Base-by-base conservation (phyloP, 2,797 vertebrate species). In the Knipowitschia caucasica region DNA sequence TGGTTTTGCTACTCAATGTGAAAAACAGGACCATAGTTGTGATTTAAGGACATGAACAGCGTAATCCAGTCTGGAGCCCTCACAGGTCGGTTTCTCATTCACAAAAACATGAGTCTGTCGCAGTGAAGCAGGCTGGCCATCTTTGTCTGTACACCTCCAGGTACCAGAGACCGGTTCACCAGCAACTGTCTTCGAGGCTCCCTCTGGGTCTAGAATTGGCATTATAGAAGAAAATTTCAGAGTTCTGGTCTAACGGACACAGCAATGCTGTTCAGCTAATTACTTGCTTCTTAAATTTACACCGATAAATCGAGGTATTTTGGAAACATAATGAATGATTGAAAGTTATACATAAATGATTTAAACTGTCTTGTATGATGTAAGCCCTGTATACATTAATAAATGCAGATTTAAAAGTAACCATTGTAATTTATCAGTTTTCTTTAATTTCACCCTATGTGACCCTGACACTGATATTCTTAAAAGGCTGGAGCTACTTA, bases 101-200 rank as follows among this genome's bases (percentile, higher is more conserved):
- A 98, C 95, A 57, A n/a, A n/a, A 92, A 98, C 92, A 98, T 90
- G 66, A 99, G 93, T 5, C 95, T 85, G 70, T 99, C 96, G 15
- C 95, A 95, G 0, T 95, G 95, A 46, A 97, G 88, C 61, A 98
- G 91, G 15, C 90, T n/a, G 81, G 2, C 94, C 94, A 52, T 97
- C 94, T 75, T 69, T 85, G 62, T 98, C 95, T 0, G 95, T 59
- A 94, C 83, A 11, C 96, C 95, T 2, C 91, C 91, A 24, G 93
- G 91, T 53, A 99, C 95, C 67, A 99, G 78, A 1, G 95, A 99
- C 14, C 95, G 94, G 81, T 98, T 95, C 40, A 98, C 93, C 59
- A 98, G 93, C 33, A 98, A n/a, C 94, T 0, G 93, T 96, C 83
- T 91, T 94, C 25, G 86, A 80, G 42, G 93, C 92, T 55, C 98